Evolutionary conservation across 2,888 invertebrate genomes (phyloP).

Genomic region (Parnassius smintheus): DNA sequence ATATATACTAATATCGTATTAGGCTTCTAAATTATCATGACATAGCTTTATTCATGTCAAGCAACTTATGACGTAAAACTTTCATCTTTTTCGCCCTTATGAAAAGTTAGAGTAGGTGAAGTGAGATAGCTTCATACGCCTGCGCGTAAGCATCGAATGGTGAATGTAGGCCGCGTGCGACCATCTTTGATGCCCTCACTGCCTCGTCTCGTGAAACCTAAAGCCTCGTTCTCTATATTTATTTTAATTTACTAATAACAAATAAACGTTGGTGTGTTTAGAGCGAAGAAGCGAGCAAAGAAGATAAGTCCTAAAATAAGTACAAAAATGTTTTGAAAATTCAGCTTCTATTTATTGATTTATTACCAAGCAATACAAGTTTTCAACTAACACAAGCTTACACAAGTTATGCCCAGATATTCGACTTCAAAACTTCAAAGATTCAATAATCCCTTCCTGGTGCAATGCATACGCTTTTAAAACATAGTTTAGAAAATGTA

Average conservation of each 20-base stretch:
- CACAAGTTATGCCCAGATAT: too few relatives aligned
- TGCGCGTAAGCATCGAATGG: constrained; percentile 69
- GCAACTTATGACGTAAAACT: constrained; percentile 18
- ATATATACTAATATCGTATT: constrained; percentile 4
- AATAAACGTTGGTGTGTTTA: too few relatives aligned
- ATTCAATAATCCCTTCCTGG: too few relatives aligned
- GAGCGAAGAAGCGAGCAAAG: too few relatives aligned
- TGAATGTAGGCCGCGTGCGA: constrained; percentile 78
- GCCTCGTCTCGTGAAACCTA: constrained; percentile 63
- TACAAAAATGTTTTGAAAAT: too few relatives aligned
- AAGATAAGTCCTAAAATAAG: too few relatives aligned
- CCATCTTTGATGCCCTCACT: constrained; percentile 75
- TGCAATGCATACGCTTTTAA: too few relatives aligned
- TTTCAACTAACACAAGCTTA: too few relatives aligned
- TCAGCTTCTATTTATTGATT: too few relatives aligned
- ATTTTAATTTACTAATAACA: background rate
- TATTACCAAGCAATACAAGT: too few relatives aligned
- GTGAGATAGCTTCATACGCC: constrained; percentile 52
- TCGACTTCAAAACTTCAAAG: too few relatives aligned
- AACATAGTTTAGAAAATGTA: too few relatives aligned
- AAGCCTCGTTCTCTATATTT: constrained; percentile 55
- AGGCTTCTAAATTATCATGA: background rate
- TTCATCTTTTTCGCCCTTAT: constrained; percentile 20
- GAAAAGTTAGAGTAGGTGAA: constrained; percentile 42
- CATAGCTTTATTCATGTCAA: constrained; percentile 16